phyloP scores from a whole-genome alignment of 2,888 invertebrate species.

The Aromia moschata region DNA sequence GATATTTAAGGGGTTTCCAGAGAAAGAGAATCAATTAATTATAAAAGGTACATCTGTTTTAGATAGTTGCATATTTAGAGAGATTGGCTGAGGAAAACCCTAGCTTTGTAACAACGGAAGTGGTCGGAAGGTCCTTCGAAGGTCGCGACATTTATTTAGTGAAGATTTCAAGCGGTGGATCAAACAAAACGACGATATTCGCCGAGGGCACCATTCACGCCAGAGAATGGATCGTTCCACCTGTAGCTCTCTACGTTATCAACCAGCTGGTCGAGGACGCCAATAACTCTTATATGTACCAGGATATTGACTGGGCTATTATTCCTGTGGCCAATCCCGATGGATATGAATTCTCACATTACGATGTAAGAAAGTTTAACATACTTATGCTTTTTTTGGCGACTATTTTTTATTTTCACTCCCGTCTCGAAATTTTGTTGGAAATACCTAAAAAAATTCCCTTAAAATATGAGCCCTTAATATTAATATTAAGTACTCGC shows the following conservation, averaged over 20 bases:
- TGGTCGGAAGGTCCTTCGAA: constrained; percentile 70
- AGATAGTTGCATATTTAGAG: constrained; percentile 61
- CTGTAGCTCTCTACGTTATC: constrained; percentile 72
- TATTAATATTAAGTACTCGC: too few species aligned
- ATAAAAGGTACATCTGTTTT: constrained; percentile 17
- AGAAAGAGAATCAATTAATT: too few species aligned
- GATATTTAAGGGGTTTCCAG: too few species aligned
- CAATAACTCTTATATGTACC: constrained; percentile 66
- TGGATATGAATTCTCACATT: constrained; percentile 72
- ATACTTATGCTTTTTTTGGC: too few species aligned
- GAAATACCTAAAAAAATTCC: too few species aligned
- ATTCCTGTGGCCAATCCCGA: too few species aligned
- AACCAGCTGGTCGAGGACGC: constrained; percentile 71
- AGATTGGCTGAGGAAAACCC: constrained; percentile 64
- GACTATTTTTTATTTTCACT: too few species aligned
- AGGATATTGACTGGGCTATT: constrained; percentile 73
- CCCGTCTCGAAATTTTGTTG: too few species aligned
- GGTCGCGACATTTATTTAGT: constrained; percentile 66
- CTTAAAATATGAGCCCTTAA: too few species aligned
- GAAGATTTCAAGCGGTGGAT: constrained; percentile 67
- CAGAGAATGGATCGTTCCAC: constrained; percentile 76
- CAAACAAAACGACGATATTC: constrained; percentile 67
- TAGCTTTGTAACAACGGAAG: constrained; percentile 65
- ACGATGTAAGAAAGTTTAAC: constrained; percentile 60
- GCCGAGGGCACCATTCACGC: constrained; percentile 73